phyloP scores from a whole-genome alignment of 1,140 invertebrate species.

The Plutomurus gul region DNA sequence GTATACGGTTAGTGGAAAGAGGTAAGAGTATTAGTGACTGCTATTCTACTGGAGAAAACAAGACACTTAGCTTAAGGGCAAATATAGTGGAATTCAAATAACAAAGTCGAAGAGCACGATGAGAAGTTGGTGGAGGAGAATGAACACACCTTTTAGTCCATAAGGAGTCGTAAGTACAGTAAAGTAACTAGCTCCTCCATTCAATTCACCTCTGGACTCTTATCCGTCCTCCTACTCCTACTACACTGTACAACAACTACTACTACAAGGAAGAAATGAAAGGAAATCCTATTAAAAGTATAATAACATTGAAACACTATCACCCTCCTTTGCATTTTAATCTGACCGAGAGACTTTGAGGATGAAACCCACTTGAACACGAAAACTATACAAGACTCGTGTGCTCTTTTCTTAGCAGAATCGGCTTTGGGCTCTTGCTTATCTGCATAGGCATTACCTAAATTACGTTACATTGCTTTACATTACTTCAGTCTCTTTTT shows the following conservation, averaged over 20 bases:
- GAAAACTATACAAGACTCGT: too few species aligned
- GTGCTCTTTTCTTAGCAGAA: too few species aligned
- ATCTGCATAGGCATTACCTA: too few species aligned
- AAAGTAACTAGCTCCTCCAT: too few species aligned
- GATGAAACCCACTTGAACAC: too few species aligned
- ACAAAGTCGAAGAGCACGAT: neutral
- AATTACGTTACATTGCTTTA: neutral
- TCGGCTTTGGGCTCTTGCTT: too few species aligned
- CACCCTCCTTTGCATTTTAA: slow-evolving; percentile 9
- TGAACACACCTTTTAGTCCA: neutral
- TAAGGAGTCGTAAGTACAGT: neutral
- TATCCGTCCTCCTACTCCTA: too few species aligned
- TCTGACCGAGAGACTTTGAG: neutral
- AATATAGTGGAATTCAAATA: neutral
- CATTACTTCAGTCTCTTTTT: neutral
- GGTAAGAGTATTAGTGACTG: too few species aligned
- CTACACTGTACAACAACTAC: too few species aligned
- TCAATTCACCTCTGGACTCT: neutral
- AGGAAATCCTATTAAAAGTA: slow-evolving; percentile 4
- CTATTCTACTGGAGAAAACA: too few species aligned
- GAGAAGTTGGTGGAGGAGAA: neutral
- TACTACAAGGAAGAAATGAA: neutral
- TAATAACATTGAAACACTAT: slow-evolving; percentile 20
- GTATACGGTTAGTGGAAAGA: too few species aligned
- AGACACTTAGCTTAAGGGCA: neutral